Evolutionary conservation across 2,888 invertebrate species (phyloP).

Genomic region (Standfussiana lucernea): DNA sequence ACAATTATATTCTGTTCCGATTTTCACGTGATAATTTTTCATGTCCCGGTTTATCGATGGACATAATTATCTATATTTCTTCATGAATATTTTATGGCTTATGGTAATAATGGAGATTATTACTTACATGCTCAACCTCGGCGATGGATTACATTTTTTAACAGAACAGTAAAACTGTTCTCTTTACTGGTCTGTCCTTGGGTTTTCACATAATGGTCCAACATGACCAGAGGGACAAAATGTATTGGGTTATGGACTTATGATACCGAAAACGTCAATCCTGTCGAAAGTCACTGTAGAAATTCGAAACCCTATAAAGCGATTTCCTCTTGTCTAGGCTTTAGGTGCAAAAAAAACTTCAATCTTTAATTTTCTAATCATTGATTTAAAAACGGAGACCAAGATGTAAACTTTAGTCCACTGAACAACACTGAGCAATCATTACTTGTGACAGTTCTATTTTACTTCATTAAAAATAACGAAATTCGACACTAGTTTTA

Average conservation of each 20-base stretch:
- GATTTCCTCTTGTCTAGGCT: neutral
- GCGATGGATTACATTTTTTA: neutral
- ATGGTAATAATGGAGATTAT: neutral
- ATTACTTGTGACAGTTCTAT: conserved; percentile 20
- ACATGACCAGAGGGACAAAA: neutral
- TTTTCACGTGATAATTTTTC: conserved; percentile 16
- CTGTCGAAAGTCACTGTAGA: neutral
- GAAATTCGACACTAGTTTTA: conserved; percentile 30
- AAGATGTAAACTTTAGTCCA: neutral
- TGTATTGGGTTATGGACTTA: neutral
- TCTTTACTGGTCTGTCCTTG: neutral
- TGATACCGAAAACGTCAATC: neutral
- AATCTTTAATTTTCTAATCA: neutral
- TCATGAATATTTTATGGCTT: conserved; percentile 10
- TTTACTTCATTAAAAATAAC: conserved; percentile 25
- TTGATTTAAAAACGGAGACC: neutral
- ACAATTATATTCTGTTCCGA: conserved; percentile 2
- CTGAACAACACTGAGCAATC: no score
- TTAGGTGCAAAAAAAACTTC: neutral
- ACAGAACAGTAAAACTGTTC: neutral
- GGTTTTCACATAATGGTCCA: neutral
- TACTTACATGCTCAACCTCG: neutral
- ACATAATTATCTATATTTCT: conserved; percentile 4
- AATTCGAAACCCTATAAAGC: neutral
- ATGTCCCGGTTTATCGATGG: neutral